A percentile compares a stretch with the other conserved stretches of the same genome.
These are phyloP conservation scores for Ganaspis sp. DNA, from an alignment of 1,140 invertebrate genomes.

Conservation along the genomic window DNA sequence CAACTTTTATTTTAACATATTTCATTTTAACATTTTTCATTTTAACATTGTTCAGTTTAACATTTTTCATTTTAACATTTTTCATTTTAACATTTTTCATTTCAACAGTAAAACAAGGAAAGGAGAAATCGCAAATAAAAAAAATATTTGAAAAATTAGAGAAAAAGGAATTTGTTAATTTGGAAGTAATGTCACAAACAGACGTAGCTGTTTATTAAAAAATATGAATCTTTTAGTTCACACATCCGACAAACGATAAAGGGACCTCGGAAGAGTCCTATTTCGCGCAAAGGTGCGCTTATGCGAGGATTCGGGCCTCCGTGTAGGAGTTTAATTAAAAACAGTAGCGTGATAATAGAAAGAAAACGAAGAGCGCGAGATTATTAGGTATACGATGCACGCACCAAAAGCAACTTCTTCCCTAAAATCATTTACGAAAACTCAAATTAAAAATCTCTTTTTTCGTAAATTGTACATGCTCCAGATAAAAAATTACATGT, in stretches of 20 bases:
- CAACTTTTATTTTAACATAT: too few species aligned
- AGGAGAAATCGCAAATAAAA: background rate
- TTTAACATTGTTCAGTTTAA: background rate
- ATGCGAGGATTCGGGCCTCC: constrained; percentile 22
- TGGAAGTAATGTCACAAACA: background rate
- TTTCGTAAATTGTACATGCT: background rate
- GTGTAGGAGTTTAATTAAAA: constrained; percentile 26
- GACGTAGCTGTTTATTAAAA: constrained; percentile 7
- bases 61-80: background rate
- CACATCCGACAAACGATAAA: constrained; percentile 16
- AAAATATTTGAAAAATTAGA: background rate
- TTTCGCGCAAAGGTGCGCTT: constrained; percentile 1
- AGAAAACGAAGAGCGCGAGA: constrained; percentile 25
- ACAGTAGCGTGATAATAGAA: constrained; percentile 23
- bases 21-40: background rate
- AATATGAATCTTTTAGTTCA: constrained; percentile 9
- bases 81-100: background rate
- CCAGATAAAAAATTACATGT: background rate
- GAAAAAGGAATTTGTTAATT: constrained; percentile 1
- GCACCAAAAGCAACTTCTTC: constrained; percentile 15
- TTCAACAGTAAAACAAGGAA: background rate
- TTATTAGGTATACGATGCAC: constrained; percentile 25
- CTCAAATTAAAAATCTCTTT: background rate
- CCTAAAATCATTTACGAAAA: background rate
- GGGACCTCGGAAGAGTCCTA: constrained; percentile 3